Evolutionary conservation across 2,113 vertebrate species (phyloP).

Genomic region (Camelus dromedarius): DNA sequence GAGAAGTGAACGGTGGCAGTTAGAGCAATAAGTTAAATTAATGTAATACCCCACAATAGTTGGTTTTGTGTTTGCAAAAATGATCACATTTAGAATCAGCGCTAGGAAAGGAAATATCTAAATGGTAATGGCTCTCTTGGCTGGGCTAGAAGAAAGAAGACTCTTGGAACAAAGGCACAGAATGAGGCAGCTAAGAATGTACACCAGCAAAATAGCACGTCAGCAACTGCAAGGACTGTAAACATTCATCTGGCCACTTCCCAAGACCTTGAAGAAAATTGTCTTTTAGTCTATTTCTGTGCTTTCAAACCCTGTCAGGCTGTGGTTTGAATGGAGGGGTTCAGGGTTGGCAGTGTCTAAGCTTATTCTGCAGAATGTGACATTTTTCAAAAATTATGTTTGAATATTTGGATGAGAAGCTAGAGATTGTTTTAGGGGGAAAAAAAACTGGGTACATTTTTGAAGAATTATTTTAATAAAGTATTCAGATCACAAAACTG

Average conservation of each 20-base stretch:
- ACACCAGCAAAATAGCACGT: not conserved
- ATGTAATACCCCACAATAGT: not conserved
- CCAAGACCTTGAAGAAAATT: not conserved
- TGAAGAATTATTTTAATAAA: not conserved
- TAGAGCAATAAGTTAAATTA: not conserved
- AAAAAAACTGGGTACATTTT: not conserved
- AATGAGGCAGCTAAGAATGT: not conserved
- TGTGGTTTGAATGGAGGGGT: not conserved
- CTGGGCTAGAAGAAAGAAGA: not conserved
- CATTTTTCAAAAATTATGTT: not conserved
- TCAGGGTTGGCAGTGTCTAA: not conserved
- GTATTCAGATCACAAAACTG: not conserved
- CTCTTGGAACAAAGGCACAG: not conserved
- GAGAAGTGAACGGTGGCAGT: not conserved
- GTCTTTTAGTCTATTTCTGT: not conserved
- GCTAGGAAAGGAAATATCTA: not conserved
- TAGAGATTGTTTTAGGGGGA: not conserved
- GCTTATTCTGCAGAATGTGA: not conserved
- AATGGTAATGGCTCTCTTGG: not conserved
- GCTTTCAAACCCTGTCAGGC: not conserved
- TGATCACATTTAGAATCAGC: not conserved
- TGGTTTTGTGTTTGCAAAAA: not conserved
- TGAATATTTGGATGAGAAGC: conserved; percentile 4
- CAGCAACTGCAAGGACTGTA: not conserved
- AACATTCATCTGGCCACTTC: not conserved